Base-by-base conservation (phyloP, 2,888 invertebrate species). In the Agonopterix heracliana region DNA sequence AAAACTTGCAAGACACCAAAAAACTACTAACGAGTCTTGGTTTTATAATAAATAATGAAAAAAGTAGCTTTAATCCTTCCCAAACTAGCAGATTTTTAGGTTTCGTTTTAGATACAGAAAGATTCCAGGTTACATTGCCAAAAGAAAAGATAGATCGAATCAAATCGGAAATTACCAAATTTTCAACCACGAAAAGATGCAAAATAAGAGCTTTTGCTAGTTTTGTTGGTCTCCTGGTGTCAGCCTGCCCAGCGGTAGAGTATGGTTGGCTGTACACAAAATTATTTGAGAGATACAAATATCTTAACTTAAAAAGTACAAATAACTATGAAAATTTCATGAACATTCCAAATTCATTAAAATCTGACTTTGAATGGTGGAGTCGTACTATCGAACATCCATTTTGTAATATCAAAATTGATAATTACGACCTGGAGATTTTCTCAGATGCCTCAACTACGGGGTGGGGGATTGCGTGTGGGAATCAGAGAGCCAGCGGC, bases 391-490 rank as follows among this genome's bases (percentile, higher is more conserved):
- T 57, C 11, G 26, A 42, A 2, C 38, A 38, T 9, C 34, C 48
- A 13, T 40, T 14, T 12, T 47, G 49, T 44, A 41, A 40, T n/a
- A 54, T 61, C 34, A 51, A 41, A 49, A 12, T 34, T 10, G 17
- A 50, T 9, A 34, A n/a, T 8, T 62, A 51, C 49, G 43, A 14
- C 17, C 13, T 56, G 17, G 58, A 60, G 53, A 63, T 65, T 46
- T 66, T 50, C 46, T 53, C 63, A 1, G 63, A 62, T 49, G 60
- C 61, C 3, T 58, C 59, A 14, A 13, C 36, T 5, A 42, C 50
- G 9, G 63, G 57, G 3, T 66, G 63, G 64, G 64, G 64, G 8
- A 50, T 47, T n/a, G 53, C 49, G 40, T 57, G 57, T 45, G 51
- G 50, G 2, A 51, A 46, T 0, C 4, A 54, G n/a, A 48, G 42